phyloP scores from a whole-genome alignment of 2,888 invertebrate genomes.

The Drosophila anomelani region DNA sequence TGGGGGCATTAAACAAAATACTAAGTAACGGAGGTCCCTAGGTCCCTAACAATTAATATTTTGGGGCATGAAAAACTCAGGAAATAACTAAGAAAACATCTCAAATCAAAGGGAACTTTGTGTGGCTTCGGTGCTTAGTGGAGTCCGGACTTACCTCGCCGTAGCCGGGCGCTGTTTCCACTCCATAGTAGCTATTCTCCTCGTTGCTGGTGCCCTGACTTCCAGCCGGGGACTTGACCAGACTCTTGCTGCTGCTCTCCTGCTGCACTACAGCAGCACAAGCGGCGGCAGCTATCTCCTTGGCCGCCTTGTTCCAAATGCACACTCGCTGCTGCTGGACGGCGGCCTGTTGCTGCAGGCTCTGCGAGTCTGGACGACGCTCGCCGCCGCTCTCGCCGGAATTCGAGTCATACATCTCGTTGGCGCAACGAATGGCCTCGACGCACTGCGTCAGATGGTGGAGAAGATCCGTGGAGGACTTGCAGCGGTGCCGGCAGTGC shows the following conservation, averaged over 20 bases:
- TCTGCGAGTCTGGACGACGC: constrained; percentile 64
- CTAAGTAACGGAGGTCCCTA: background rate
- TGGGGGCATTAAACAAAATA: background rate
- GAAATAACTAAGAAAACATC: background rate
- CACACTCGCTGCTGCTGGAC: constrained; percentile 90
- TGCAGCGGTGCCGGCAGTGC: constrained; percentile 93
- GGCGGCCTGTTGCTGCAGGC: constrained; percentile 83
- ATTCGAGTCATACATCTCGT: constrained; percentile 84
- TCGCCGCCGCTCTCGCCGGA: constrained; percentile 83
- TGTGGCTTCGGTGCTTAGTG: constrained; percentile 6
- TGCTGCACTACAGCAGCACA: constrained; percentile 39
- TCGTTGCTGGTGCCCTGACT: constrained; percentile 75
- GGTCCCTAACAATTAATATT: background rate
- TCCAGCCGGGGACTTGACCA: constrained; percentile 58
- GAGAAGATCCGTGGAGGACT: constrained; percentile 91
- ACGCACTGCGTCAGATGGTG: constrained; percentile 90
- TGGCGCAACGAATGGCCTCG: constrained; percentile 85
- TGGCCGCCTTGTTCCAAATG: constrained; percentile 91
- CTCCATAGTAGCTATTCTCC: constrained; percentile 85
- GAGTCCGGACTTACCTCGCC: constrained; percentile 83
- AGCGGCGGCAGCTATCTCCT: constrained; percentile 66
- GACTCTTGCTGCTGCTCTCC: constrained; percentile 42
- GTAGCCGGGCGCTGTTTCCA: constrained; percentile 86
- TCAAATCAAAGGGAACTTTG: background rate
- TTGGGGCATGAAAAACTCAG: background rate